Evolutionary conservation across 2,113 vertebrate species (phyloP).

Genomic region (Paracyprichromis sp.): DNA sequence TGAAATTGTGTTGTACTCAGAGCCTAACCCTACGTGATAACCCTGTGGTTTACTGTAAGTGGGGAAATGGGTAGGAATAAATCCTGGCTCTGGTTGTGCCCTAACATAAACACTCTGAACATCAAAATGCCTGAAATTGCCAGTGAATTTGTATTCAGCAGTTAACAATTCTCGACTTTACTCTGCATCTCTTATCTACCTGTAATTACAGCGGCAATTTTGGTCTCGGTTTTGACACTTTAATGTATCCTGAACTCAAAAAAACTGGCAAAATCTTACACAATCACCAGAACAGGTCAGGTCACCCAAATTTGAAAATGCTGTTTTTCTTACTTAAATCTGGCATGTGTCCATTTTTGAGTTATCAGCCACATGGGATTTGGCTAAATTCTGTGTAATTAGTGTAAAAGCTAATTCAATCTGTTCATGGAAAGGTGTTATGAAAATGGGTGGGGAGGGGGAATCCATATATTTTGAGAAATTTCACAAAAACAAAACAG

Average conservation of each 20-base stretch:
- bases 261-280: background rate
- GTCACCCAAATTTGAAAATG: background rate
- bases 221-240: background rate
- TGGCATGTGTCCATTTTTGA: background rate
- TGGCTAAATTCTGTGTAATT: background rate
- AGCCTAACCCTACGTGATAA: constrained; percentile 8
- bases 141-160: background rate
- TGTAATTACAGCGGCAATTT: background rate
- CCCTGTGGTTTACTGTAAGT: constrained; percentile 34
- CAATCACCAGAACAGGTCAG: background rate
- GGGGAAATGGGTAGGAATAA: constrained; percentile 2
- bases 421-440: background rate
- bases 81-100: background rate
- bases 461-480: background rate
- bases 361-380: background rate
- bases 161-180: background rate
- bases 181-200: background rate
- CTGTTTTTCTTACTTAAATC: background rate
- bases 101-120: constrained; percentile 7
- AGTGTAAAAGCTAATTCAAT: background rate
- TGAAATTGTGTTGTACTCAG: constrained; percentile 25
- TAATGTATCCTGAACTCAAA: background rate
- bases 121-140: background rate
- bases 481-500: background rate
- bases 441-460: background rate